A percentile compares a stretch with the other conserved stretches of the same genome.
Conservation (phyloP, 1,140 invertebrate genomes). For the Zaprionus tsacasi region DNA sequence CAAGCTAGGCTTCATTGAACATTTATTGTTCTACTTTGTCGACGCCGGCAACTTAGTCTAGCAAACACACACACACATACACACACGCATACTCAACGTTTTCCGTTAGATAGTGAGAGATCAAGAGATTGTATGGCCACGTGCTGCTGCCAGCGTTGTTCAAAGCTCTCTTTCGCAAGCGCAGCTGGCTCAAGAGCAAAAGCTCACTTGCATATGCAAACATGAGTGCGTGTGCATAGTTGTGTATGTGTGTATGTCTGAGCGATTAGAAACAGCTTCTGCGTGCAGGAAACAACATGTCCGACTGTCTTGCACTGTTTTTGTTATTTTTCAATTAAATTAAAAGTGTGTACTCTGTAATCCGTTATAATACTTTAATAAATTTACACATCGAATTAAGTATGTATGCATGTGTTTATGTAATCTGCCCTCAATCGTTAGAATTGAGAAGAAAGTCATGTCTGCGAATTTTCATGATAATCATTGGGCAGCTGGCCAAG, state of each 20-base stretch:
- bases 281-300: background rate
- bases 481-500: conserved; percentile 15
- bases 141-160: conserved; percentile 6
- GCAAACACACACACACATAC: background rate
- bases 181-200: background rate
- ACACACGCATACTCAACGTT: background rate
- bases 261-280: background rate
- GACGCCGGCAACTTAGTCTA: background rate
- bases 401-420: background rate
- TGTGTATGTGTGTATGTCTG: background rate
- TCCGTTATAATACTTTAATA: background rate
- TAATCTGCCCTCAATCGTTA: background rate
- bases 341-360: background rate
- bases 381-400: background rate
- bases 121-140: background rate
- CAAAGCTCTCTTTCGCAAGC: conserved; percentile 9
- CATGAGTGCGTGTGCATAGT: background rate
- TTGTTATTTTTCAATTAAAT: background rate
- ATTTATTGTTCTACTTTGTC: conserved; percentile 2
- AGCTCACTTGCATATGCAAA: conserved; percentile 10
- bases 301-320: background rate
- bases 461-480: conserved; percentile 14
- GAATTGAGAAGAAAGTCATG: conserved; percentile 4
- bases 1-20: conserved; percentile 1
- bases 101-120: background rate